Evolutionary conservation across 2,113 vertebrate genomes (phyloP).

Genomic region (Corythaixoides concolor): DNA sequence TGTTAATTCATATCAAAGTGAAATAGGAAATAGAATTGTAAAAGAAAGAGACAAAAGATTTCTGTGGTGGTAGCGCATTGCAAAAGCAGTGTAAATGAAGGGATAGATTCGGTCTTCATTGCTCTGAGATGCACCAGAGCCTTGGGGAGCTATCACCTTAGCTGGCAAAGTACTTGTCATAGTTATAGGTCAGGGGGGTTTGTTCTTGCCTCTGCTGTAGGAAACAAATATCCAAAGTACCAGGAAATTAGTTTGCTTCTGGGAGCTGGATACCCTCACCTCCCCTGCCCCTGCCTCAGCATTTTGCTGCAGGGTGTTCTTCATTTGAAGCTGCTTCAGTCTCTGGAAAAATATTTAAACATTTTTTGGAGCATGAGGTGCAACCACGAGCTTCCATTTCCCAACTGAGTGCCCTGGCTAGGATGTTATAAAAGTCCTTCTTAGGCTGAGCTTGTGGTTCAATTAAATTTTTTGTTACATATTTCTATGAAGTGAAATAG

Average conservation of each 20-base stretch:
- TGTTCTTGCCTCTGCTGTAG: neutral
- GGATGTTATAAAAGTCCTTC: neutral
- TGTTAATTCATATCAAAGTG: neutral
- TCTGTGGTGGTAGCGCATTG: neutral
- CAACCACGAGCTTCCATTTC: neutral
- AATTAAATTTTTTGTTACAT: neutral
- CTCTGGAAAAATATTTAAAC: neutral
- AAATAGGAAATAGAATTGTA: neutral
- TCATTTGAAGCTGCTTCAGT: neutral
- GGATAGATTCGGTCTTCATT: neutral
- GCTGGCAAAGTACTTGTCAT: neutral
- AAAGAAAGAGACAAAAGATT: neutral
- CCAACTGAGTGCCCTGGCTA: neutral
- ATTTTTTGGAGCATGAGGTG: neutral
- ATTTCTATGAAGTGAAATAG: neutral
- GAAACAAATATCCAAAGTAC: neutral
- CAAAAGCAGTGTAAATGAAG: neutral
- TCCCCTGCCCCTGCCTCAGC: neutral
- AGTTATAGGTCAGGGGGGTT: neutral
- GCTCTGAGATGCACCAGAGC: neutral
- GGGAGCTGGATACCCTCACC: neutral
- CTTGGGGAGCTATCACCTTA: neutral
- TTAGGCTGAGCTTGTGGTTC: neutral
- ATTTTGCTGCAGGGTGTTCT: neutral
- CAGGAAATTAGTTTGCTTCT: neutral